phyloP scores from a whole-genome alignment of 2,888 invertebrate species.

The Schizaphis graminum region DNA sequence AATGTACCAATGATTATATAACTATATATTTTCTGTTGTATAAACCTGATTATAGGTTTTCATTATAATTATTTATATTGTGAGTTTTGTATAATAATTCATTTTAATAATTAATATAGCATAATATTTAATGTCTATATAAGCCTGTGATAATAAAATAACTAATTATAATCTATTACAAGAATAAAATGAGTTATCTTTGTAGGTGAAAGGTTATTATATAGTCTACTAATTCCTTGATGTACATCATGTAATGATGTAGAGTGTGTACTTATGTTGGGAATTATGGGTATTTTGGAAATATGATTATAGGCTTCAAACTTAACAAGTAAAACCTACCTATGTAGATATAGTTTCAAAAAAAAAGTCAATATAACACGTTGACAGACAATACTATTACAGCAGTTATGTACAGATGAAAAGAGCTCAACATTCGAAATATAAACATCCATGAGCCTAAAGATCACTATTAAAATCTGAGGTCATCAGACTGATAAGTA shows the following conservation, averaged over 20 bases:
- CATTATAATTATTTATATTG: slow-evolving; percentile 11
- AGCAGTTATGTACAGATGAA: not conserved
- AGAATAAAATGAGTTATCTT: slow-evolving; percentile 20
- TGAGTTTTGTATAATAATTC: not conserved
- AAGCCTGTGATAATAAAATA: slow-evolving; percentile 63
- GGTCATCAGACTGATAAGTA: slow-evolving; percentile 21
- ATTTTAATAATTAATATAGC: slow-evolving; percentile 30
- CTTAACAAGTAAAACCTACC: not conserved
- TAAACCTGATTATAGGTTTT: not conserved
- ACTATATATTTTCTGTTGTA: slow-evolving; percentile 22
- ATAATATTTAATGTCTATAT: slow-evolving; percentile 28
- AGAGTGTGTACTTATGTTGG: not conserved
- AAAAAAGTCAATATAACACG: not conserved
- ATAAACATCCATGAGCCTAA: not conserved
- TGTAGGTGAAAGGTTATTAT: slow-evolving; percentile 46
- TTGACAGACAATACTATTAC: not conserved
- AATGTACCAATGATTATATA: not conserved
- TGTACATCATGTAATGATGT: not conserved
- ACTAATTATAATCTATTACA: not conserved
- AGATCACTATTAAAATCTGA: slow-evolving; percentile 15
- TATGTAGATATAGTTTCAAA: not conserved
- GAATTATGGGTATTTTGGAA: not conserved
- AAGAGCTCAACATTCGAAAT: not conserved
- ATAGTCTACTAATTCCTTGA: not conserved
- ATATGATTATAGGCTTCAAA: not conserved